These are phyloP conservation scores for Lasius platythorax DNA, from an alignment of 2,888 invertebrate genomes.

Conservation along the genomic window DNA sequence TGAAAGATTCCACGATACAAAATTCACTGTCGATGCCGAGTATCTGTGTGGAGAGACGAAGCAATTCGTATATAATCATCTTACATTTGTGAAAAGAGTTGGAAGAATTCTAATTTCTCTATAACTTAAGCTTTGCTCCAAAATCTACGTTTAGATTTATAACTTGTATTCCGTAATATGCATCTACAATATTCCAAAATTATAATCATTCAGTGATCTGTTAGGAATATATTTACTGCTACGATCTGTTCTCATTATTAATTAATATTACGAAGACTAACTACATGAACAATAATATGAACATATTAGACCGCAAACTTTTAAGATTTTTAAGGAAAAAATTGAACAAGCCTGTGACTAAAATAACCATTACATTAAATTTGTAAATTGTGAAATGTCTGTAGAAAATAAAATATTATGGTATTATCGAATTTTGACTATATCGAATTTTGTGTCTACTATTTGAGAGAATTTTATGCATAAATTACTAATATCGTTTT, in stretches of 20 bases:
- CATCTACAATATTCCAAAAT: slow-evolving; percentile 6
- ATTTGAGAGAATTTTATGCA: neutral
- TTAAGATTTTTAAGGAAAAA: neutral
- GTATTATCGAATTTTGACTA: neutral
- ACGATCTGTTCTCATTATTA: neutral
- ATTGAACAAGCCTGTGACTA: neutral
- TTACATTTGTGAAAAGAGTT: neutral
- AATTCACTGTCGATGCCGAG: slow-evolving; percentile 92
- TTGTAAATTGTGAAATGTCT: slow-evolving; percentile 10
- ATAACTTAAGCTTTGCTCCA: neutral
- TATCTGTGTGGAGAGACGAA: slow-evolving; percentile 86
- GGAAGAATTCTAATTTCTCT: neutral
- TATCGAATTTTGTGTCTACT: neutral
- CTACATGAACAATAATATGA: neutral
- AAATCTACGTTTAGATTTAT: slow-evolving; percentile 20
- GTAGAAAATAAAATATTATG: neutral
- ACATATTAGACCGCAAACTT: neutral
- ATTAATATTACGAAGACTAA: neutral
- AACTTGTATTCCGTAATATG: neutral
- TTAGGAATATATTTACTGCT: neutral
- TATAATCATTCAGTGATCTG: neutral
- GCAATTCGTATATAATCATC: neutral
- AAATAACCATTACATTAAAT: slow-evolving; percentile 1
- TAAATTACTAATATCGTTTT: neutral
- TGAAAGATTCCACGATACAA: slow-evolving; percentile 89